phyloP scores from a whole-genome alignment of 2,888 invertebrate genomes.

The Drosophila diplacantha region DNA sequence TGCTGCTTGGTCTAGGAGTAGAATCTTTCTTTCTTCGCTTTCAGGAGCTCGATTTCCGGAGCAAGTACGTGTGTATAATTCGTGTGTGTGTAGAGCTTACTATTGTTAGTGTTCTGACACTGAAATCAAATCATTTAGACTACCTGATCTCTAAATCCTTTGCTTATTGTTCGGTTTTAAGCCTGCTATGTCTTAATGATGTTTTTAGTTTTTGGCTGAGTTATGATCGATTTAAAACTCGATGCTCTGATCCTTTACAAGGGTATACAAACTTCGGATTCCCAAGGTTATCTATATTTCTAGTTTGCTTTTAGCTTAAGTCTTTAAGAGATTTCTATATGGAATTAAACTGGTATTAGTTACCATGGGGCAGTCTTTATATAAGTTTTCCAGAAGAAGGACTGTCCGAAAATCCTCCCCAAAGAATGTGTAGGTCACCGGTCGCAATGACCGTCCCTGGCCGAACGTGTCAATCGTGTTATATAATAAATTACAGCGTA shows the following conservation, averaged over 20 bases:
- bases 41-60: background rate
- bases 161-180: no score
- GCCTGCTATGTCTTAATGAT: no score
- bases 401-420: background rate
- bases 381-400: background rate
- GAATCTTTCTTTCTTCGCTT: background rate
- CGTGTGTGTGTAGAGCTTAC: background rate
- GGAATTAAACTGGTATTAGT: no score
- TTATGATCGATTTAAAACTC: no score
- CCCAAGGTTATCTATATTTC: no score
- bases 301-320: no score
- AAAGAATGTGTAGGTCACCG: slow-evolving; percentile 12
- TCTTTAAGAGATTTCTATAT: no score
- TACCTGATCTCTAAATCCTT: background rate
- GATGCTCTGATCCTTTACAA: no score
- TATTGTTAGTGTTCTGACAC: background rate
- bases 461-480: slow-evolving; percentile 44
- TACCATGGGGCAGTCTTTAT: no score
- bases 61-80: background rate
- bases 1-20: background rate
- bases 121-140: background rate
- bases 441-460: slow-evolving; percentile 65
- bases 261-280: no score
- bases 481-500: slow-evolving; percentile 60
- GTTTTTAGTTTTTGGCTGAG: no score